Percentiles rank a stretch among this genome's conserved stretches.
phyloP scores from a whole-genome alignment of 2,797 vertebrate species.

The Falco columbarius region DNA sequence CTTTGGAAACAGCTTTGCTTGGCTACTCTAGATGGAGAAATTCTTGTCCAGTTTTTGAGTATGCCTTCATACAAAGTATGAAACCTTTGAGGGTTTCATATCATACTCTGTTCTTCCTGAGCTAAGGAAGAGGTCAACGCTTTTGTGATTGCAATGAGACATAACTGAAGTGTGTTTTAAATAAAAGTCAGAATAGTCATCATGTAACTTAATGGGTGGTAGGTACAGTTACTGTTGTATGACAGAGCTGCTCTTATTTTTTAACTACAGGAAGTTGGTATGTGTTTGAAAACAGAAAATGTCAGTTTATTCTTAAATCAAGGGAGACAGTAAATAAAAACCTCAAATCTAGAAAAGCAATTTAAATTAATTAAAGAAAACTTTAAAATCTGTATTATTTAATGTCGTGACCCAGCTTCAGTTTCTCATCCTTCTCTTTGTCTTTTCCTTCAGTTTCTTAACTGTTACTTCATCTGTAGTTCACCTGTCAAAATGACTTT shows the following conservation, averaged over 20 bases:
- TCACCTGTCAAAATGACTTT: not conserved
- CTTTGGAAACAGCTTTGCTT: not conserved
- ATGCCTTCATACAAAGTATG: not conserved
- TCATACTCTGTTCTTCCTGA: not conserved
- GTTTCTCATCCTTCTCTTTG: not conserved
- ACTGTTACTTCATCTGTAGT: not conserved
- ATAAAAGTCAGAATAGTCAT: not conserved
- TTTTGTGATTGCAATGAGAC: not conserved
- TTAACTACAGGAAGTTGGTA: not conserved
- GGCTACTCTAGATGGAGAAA: accelerated
- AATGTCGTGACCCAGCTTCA: not conserved
- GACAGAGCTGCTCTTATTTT: not conserved
- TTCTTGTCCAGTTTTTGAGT: not conserved
- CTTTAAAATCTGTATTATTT: not conserved
- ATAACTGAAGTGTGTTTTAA: not conserved
- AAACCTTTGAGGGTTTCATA: not conserved
- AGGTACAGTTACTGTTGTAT: not conserved
- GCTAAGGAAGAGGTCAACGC: not conserved
- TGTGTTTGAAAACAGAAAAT: not conserved
- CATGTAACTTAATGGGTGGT: not conserved
- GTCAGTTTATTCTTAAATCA: not conserved
- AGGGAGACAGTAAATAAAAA: not conserved
- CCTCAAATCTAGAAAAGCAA: not conserved
- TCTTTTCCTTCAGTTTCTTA: not conserved
- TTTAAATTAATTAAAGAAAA: not conserved